These are phyloP conservation scores for Grallaria varia DNA, from an alignment of 2,113 vertebrate species.

Conservation along the genomic window DNA sequence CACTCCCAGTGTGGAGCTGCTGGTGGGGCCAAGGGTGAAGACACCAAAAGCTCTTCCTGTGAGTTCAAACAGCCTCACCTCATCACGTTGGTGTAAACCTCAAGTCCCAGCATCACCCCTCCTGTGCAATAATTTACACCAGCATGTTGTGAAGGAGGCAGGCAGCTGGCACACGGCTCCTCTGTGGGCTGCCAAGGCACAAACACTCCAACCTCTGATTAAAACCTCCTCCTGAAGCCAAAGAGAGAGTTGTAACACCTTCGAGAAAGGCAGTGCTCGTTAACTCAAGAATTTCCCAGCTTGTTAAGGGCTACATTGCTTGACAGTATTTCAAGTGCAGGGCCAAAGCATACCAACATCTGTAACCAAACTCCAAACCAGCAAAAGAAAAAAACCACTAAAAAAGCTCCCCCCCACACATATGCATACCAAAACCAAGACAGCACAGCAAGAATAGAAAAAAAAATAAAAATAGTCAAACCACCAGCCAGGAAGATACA, in stretches of 20 bases:
- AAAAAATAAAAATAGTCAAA: not conserved
- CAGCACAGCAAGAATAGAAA: not conserved
- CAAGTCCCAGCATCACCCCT: not conserved
- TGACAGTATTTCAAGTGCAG: not conserved
- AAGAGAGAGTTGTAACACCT: not conserved
- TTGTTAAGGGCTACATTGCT: not conserved
- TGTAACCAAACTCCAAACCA: not conserved
- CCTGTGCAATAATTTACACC: not conserved
- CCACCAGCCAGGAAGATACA: not conserved
- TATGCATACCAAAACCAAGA: not conserved
- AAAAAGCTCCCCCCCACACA: not conserved
- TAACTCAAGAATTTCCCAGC: constrained; percentile 43
- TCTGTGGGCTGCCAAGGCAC: not conserved
- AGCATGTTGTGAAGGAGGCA: not conserved
- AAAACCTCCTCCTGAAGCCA: not conserved
- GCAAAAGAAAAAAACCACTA: not conserved
- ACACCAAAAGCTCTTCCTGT: not conserved
- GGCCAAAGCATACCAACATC: not conserved
- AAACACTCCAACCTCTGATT: not conserved
- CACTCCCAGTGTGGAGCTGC: fast-evolving
- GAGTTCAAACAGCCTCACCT: not conserved
- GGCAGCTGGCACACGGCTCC: not conserved
- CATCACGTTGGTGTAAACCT: not conserved
- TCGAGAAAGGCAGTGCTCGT: not conserved
- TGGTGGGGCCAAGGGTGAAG: not conserved